Conservation (phyloP, 2,888 invertebrate genomes). For the Heliconius ismenius region DNA sequence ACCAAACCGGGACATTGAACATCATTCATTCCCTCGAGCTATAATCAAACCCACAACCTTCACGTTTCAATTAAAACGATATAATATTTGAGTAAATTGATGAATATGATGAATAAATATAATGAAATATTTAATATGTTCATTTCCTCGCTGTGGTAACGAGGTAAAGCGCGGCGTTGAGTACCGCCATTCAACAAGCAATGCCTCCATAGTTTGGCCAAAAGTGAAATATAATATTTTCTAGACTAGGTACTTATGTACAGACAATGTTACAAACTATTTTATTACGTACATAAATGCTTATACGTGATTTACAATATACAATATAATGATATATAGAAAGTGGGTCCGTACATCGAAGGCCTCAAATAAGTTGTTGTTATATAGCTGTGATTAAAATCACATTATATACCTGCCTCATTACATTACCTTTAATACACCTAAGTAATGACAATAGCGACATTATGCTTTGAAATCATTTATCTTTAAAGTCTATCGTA, state of each 20-base stretch:
- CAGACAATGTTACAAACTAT: neutral
- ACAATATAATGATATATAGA: slow-evolving; percentile 13
- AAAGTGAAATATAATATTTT: neutral
- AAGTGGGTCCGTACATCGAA: neutral
- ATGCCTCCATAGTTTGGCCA: no score
- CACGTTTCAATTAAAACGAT: neutral
- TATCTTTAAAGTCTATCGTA: neutral
- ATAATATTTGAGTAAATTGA: neutral
- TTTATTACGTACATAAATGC: neutral
- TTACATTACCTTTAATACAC: neutral
- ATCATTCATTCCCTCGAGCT: neutral
- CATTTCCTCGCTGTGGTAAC: no score
- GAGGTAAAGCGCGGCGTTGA: no score
- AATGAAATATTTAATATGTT: no score
- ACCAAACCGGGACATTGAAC: neutral
- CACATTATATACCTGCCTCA: slow-evolving; percentile 3
- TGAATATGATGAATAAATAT: no score
- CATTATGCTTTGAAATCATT: neutral
- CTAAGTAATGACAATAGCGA: neutral
- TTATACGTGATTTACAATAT: neutral
- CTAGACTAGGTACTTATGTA: neutral
- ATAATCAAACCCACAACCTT: neutral
- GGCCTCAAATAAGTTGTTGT: slow-evolving; percentile 3
- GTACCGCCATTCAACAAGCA: no score
- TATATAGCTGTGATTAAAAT: slow-evolving; percentile 13